Conservation (phyloP, 2,797 vertebrate species). For the Zalophus californianus region DNA sequence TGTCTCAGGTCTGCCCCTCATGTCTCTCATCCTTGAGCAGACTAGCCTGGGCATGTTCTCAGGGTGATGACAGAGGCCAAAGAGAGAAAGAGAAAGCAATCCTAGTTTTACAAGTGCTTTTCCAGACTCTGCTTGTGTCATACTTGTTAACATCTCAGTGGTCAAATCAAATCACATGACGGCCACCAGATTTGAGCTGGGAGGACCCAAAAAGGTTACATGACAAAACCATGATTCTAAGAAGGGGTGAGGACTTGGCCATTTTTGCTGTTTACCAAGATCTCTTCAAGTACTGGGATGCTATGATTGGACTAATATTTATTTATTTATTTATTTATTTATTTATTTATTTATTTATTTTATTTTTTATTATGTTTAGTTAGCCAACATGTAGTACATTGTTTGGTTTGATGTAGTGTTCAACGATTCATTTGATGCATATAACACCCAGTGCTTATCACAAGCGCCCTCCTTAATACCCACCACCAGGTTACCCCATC, state of each 20-base stretch:
- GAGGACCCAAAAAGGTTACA: background rate
- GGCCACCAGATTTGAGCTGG: background rate
- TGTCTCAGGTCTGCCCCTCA: background rate
- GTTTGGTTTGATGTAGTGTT: too few species aligned
- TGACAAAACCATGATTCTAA: background rate
- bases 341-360: too few species aligned
- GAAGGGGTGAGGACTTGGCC: background rate
- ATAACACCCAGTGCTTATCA: too few species aligned
- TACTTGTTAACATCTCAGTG: background rate
- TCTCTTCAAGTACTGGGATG: background rate
- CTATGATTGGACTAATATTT: background rate
- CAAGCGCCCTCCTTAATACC: too few species aligned
- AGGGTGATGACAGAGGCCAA: background rate
- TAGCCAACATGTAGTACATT: too few species aligned
- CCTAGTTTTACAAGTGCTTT: background rate
- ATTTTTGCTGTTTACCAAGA: background rate
- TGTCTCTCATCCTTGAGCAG: background rate
- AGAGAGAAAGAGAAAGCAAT: background rate
- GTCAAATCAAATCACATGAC: background rate
- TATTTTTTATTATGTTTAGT: too few species aligned
- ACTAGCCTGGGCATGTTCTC: background rate
- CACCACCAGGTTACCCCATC: too few species aligned
- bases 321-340: background rate
- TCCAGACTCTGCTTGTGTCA: background rate
- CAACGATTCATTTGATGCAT: too few species aligned